Evolutionary conservation across 2,888 invertebrate species (phyloP).

Genomic region (Apamea monoglypha): DNA sequence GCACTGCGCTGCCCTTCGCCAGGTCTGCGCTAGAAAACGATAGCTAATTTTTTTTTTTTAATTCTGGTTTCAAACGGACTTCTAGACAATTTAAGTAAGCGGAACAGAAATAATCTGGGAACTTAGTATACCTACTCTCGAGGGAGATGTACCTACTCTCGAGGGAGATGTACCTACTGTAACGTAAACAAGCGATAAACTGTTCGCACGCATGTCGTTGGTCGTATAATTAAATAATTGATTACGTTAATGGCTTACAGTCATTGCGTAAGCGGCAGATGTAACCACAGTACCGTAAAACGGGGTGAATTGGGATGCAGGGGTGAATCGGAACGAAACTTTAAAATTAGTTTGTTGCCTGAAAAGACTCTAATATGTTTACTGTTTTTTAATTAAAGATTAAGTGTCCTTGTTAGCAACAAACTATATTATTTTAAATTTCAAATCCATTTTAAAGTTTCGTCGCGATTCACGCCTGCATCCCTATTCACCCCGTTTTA

Average conservation of each 20-base stretch:
- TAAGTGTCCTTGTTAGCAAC: too few species aligned
- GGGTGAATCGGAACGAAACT: too few species aligned
- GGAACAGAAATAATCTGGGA: constrained; percentile 5
- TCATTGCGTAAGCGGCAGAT: constrained; percentile 14
- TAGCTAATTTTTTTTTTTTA: not conserved
- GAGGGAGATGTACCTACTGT: not conserved
- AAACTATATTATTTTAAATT: too few species aligned
- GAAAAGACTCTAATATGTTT: too few species aligned
- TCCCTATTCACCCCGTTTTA: too few species aligned
- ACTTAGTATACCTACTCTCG: constrained; percentile 2
- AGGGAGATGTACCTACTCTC: not conserved
- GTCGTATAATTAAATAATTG: constrained; percentile 24
- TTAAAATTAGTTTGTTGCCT: too few species aligned
- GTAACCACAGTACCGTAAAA: not conserved
- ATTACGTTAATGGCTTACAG: constrained; percentile 21
- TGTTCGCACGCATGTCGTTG: constrained; percentile 12
- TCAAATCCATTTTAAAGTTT: too few species aligned
- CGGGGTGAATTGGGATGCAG: too few species aligned
- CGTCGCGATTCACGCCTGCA: too few species aligned
- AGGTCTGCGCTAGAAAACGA: not conserved
- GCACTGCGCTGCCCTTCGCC: too few species aligned
- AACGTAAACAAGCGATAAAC: constrained; percentile 46
- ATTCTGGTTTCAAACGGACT: not conserved
- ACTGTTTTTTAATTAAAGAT: too few species aligned
- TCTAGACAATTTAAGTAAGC: constrained; percentile 1